Percentiles rank a stretch among this genome's conserved stretches.
These are phyloP conservation scores for Calameuta idolon DNA, from an alignment of 2,888 invertebrate genomes.

Conservation along the genomic window DNA sequence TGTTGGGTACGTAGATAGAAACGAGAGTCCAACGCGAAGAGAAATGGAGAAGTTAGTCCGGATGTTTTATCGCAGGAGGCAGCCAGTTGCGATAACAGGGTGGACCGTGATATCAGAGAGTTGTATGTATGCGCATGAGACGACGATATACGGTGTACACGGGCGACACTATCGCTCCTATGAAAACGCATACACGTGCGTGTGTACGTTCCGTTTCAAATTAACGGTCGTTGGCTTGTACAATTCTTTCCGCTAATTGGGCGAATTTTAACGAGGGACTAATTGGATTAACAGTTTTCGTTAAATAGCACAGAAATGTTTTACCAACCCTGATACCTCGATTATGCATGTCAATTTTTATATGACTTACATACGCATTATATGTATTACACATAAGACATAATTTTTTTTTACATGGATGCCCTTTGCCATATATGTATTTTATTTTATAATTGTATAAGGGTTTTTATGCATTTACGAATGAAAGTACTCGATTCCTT, in stretches of 20 bases:
- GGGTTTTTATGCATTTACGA: not conserved
- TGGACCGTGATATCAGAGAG: conserved; percentile 33
- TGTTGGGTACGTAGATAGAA: not conserved
- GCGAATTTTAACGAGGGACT: not conserved
- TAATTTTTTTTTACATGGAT: too few species aligned
- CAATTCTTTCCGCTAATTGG: not conserved
- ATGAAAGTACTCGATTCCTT: not conserved
- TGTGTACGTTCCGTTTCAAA: conserved; percentile 4
- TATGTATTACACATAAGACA: too few species aligned
- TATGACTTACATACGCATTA: too few species aligned
- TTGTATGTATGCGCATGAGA: not conserved
- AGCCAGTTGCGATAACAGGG: conserved; percentile 30
- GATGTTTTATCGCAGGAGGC: conserved; percentile 38
- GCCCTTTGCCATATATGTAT: not conserved
- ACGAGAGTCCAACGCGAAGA: not conserved
- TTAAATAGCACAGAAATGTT: not conserved
- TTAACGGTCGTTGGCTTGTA: not conserved
- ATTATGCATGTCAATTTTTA: too few species aligned
- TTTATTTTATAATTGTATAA: not conserved
- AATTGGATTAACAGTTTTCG: not conserved
- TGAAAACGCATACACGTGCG: not conserved
- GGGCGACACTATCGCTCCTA: not conserved
- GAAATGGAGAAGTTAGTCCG: conserved; percentile 38
- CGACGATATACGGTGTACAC: not conserved
- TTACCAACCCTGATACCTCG: not conserved